Base-by-base conservation (phyloP, 2,797 vertebrate genomes). In the Helarctos malayanus region DNA sequence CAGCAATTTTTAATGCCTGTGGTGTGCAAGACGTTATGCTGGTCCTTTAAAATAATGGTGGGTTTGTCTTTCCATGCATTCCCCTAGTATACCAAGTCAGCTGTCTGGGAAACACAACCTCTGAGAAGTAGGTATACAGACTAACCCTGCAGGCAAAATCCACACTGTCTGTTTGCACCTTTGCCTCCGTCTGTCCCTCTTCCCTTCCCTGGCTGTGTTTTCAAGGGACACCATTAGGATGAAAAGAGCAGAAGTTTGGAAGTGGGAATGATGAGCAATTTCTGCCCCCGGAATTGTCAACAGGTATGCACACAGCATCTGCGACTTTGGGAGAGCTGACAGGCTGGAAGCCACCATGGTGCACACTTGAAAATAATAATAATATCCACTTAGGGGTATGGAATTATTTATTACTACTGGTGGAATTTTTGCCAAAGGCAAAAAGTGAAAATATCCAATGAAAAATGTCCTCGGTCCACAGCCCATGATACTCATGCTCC, bases 351-450 rank as follows among this genome's bases (percentile, higher is more conserved):
- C 96, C 97, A 98, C 96, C 97, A 96, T 82, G 94, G 69, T 90
- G 94, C 47, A 54, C 90, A 56, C 76, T 97, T 96, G 97, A 96
- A 97, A 97, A 97, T 96, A 97, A 98, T 97, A 96, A 95, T 97
- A 98, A 97, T 97, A 97, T 79, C 94, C 97, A 97, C 97, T 98
- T 98, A 97, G 96, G 97, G 83, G 85, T 94, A 95, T 96, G 96
- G 97, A 98, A 98, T 98, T 98, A 98, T 98, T 98, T 98, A 98
- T 98, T 89, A 95, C 94, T 32, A 76, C 97, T 97, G 96, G 97
- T 97, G 82, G 96, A 97, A 97, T 95, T 97, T 97, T 98, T 98
- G 97, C 98, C 97, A 97, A 98, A 97, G 98, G 97, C 98, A 98
- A 97, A 91, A 96, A 92, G 91, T 78, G 75, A 95, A 97, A 97